phyloP scores from a whole-genome alignment of 2,797 vertebrate genomes.

The Pseudochirops corinnae region DNA sequence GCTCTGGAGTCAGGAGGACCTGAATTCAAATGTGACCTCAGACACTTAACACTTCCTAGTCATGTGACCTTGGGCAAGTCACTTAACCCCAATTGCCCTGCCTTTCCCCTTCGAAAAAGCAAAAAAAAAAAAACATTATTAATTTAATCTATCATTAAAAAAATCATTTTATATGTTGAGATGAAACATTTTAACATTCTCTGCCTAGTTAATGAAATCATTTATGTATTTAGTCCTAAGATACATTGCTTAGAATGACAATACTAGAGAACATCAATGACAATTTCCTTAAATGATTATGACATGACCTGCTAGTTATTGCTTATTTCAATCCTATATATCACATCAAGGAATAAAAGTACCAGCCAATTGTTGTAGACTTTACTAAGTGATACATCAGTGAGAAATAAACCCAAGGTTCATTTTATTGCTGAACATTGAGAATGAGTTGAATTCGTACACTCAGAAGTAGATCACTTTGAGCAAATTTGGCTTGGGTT shows the following conservation, averaged over 20 bases:
- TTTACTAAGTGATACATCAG: not conserved
- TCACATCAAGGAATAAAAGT: constrained; percentile 25
- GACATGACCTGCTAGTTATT: not conserved
- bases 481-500: not conserved
- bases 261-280: constrained; percentile 1
- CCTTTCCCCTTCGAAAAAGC: too few relatives aligned
- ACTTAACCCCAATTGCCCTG: too few relatives aligned
- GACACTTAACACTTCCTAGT: too few relatives aligned
- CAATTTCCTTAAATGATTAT: not conserved
- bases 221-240: not conserved
- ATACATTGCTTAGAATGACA: not conserved
- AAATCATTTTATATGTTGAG: not conserved
- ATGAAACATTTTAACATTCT: not conserved
- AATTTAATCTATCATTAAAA: not conserved
- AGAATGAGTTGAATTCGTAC: not conserved
- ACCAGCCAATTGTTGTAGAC: not conserved
- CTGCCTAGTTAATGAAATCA: not conserved
- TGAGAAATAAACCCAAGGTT: constrained; percentile 12
- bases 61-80: too few relatives aligned
- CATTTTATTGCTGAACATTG: constrained; percentile 20
- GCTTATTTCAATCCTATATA: not conserved
- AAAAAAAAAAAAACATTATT: not conserved
- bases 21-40: too few relatives aligned
- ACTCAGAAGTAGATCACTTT: constrained; percentile 7
- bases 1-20: too few relatives aligned